Evolutionary conservation across 2,888 invertebrate species (phyloP), one percentile per base, ranked within the genome.

Genomic region (Philhelius pedissequus): DNA sequence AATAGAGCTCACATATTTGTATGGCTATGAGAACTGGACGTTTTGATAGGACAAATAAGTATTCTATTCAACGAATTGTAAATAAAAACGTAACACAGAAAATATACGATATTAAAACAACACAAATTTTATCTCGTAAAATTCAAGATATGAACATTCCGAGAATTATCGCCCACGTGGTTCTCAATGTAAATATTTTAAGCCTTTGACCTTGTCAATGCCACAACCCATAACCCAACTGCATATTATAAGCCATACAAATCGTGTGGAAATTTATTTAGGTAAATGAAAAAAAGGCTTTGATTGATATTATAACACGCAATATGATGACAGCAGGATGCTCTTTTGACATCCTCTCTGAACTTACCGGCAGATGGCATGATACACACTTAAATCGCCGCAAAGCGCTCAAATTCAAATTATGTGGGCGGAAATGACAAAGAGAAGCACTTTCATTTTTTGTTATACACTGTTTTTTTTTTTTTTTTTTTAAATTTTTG

Each of bases 301-400:
- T 69, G 76, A 71, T 75, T 75, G 81, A 45, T 56, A 20, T 68
- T 68, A 38, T 40, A 27, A 48, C 82, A 83, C 77, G 78, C 82
- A 73, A 74, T 69, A 15, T 45, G 69, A 69, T 78, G 68, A 70
- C 77, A 83, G 43, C 78, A 83, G 82, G 74, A 83, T 78, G 78
- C 22, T 62, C 52, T 62, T 74, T 60, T 60, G 66, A 56, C 58
- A 62, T 75, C n/a, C 45, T 60, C 76, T 40, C 54, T 70, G 11
- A 20, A 40, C 25, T 27, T 11, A 56, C 52, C 66, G 38, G 27
- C 56, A 35, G 20, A 32, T 60, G 25, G 40, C 52, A 81, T 75
- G 70, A 81, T 52, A 74, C 56, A 54, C 64, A 62, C 52, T 22
- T 35, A 58, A 58, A 30, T 62, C 43, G n/a, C 50, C 25, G 48